These are phyloP conservation scores for Rissa tridactyla DNA, from an alignment of 2,113 vertebrate species.

Conservation along the genomic window DNA sequence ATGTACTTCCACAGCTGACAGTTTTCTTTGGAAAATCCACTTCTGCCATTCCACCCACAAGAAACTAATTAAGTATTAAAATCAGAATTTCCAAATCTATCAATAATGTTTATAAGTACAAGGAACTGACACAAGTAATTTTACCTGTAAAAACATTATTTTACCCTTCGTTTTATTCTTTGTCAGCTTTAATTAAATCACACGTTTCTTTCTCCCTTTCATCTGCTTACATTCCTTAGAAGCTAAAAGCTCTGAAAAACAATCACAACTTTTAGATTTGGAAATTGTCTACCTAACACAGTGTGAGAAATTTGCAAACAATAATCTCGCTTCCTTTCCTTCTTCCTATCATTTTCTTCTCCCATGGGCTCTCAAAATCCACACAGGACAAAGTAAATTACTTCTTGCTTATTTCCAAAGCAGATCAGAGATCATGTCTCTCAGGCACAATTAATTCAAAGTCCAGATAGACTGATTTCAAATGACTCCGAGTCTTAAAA, in stretches of 20 bases:
- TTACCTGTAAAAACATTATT: background rate
- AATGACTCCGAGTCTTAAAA: background rate
- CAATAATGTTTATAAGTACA: background rate
- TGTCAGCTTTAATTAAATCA: background rate
- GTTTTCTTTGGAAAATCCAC: background rate
- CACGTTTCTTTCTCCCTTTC: background rate
- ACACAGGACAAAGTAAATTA: background rate
- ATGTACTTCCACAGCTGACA: background rate
- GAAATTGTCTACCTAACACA: background rate
- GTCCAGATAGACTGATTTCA: background rate
- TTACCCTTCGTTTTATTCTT: background rate
- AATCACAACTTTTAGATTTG: background rate
- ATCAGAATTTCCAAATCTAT: background rate
- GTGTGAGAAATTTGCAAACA: background rate
- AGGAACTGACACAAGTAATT: background rate
- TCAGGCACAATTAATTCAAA: background rate
- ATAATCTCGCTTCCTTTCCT: background rate
- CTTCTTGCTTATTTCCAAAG: background rate
- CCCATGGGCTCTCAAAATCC: background rate
- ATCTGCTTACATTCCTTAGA: background rate
- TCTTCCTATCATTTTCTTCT: background rate
- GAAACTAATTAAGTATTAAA: background rate
- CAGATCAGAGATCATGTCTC: background rate
- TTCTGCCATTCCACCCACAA: background rate
- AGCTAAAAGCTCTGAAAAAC: background rate